phyloP scores from a whole-genome alignment of 2,113 vertebrate species.

The Hoplias malabaricus region DNA sequence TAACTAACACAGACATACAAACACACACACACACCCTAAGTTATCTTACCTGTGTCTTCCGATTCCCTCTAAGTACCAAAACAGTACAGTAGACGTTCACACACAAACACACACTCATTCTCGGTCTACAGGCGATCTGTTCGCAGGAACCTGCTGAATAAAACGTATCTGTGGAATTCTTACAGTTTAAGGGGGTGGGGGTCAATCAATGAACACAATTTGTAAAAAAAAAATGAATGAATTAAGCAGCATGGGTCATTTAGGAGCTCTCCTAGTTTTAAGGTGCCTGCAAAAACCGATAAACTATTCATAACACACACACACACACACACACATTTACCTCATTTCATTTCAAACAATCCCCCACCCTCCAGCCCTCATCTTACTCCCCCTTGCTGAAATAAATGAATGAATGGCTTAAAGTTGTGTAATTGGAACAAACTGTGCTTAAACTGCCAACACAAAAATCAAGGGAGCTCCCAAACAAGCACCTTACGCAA shows the following conservation, averaged over 20 bases:
- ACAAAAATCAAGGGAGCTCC: neutral
- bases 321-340: conserved; percentile 1
- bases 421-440: neutral
- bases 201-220: conserved; percentile 2
- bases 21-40: conserved; percentile 37
- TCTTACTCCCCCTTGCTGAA: neutral
- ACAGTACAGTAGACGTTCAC: conserved; percentile 56
- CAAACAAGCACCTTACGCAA: conserved; percentile 11
- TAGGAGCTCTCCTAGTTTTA: neutral
- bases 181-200: neutral
- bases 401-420: neutral
- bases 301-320: neutral
- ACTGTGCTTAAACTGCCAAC: conserved; percentile 8
- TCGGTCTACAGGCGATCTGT: conserved; percentile 6
- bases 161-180: neutral
- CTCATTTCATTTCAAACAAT: neutral
- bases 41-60: conserved; percentile 52
- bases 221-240: neutral
- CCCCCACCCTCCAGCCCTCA: neutral
- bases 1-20: conserved; percentile 24
- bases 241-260: neutral
- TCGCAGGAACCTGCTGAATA: neutral
- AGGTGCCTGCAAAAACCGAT: neutral
- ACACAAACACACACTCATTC: conserved; percentile 42
- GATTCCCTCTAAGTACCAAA: conserved; percentile 50